phyloP scores from a whole-genome alignment of 2,797 vertebrate genomes.

The Smutsia temminckii region DNA sequence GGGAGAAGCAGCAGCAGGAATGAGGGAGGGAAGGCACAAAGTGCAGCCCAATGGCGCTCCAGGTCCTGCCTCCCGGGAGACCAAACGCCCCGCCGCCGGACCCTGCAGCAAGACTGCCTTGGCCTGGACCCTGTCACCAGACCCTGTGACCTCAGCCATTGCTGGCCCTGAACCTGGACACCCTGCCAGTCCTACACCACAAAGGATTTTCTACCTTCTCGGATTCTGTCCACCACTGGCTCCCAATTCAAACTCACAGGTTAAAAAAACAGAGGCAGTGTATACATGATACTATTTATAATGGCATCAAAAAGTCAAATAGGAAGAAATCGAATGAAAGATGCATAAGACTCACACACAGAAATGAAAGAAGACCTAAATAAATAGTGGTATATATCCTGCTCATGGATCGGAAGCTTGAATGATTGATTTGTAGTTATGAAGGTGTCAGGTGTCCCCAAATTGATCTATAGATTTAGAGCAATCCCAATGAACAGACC shows the following conservation, averaged over 20 bases:
- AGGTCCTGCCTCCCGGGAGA: not conserved
- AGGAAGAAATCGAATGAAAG: not conserved
- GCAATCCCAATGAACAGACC: too few relatives aligned
- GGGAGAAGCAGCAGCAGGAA: not conserved
- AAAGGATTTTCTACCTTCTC: not conserved
- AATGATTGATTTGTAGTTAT: not conserved
- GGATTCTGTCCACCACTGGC: not conserved
- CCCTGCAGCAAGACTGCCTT: not conserved
- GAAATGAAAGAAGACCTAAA: not conserved
- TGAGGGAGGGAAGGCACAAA: not conserved
- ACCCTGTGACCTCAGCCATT: not conserved
- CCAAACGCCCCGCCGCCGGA: not conserved
- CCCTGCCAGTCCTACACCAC: not conserved
- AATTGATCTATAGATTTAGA: not conserved
- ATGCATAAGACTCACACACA: not conserved
- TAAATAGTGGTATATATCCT: not conserved
- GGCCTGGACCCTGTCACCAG: not conserved
- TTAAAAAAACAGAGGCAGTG: not conserved
- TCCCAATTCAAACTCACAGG: not conserved
- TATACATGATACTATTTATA: not conserved
- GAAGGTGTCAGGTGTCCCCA: not conserved
- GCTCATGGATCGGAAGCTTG: not conserved
- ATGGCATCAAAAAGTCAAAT: not conserved
- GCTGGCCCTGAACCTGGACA: not conserved
- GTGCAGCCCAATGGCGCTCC: not conserved